Base-by-base conservation (phyloP, 2,113 vertebrate genomes). In the Clarias batrachus region DNA sequence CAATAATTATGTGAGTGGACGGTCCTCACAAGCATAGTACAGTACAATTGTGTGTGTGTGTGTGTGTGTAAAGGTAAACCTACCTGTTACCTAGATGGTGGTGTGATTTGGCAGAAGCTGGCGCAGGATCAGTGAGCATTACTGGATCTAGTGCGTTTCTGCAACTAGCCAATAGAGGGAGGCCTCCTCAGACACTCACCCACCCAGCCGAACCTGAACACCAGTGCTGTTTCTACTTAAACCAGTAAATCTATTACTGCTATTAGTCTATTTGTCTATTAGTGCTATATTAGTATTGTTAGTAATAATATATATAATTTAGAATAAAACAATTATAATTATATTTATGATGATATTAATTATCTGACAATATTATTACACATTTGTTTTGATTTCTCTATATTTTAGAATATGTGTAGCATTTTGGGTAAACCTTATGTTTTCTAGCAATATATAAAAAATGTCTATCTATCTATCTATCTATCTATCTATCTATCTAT, bases 101-200 rank as follows among this genome's bases (percentile, higher is more conserved):
- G 86, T 87, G 80, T 91, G 90, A 88, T 89, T 91, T 93, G 91
- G 91, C 91, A 82, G 89, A 90, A 91, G 89, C 88, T 88, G 63
- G 74, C 87, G 77, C 82, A 90, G 89, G 85, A 60, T 81, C 85
- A 84, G 84, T 65, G 79, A 57, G 14, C 8, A 19, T 25, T 62
- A 74, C 89, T 86, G 90, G 92, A 93, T 94, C 92, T 93, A 84
- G 82, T 92, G 90, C 85, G 91, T 66, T 93, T 91, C 90, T 27
- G 5, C 2, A 52, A 81, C 12, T 41, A 78, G 63, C 92, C 94
- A 93, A 93, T 88, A 95, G 94, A 95, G 93, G 94, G 85, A 87
- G 88, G 78, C 37, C 76, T 90, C 88, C 79, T 68, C 76, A 87
- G 65, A 13, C 59, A 85, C 80, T 37, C 85, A 81, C 11, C 7